These are phyloP conservation scores for Amphilophus citrinellus DNA, from an alignment of 2,113 vertebrate genomes.

Conservation along the genomic window DNA sequence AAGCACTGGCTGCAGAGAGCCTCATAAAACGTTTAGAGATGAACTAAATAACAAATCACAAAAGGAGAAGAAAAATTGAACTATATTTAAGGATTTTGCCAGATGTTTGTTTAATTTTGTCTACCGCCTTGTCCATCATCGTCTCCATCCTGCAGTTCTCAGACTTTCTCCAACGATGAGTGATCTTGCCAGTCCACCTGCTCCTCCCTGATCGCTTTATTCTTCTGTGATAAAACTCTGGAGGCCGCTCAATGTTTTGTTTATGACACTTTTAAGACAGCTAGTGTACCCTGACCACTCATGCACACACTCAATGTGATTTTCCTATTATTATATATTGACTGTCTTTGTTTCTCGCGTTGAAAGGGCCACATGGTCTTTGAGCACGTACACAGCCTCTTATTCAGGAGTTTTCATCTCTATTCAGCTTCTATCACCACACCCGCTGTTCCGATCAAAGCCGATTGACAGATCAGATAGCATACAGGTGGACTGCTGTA, in stretches of 20 bases:
- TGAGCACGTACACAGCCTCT: conserved; percentile 10
- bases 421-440: conserved; percentile 8
- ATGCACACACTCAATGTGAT: conserved; percentile 15
- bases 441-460: conserved; percentile 17
- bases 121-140: conserved; percentile 4
- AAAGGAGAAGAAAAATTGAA: neutral
- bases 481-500: neutral
- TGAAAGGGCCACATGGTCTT: conserved; percentile 30
- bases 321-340: conserved; percentile 3
- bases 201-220: conserved; percentile 48
- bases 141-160: neutral
- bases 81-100: neutral
- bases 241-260: neutral
- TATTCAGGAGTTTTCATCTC: conserved; percentile 10
- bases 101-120: conserved; percentile 6
- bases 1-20: neutral
- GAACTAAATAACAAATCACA: neutral
- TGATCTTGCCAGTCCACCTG: conserved; percentile 49
- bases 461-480: conserved; percentile 40
- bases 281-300: conserved; percentile 30
- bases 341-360: conserved; percentile 16
- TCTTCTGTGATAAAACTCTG: neutral
- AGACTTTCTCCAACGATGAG: conserved; percentile 3
- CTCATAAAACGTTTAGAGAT: neutral
- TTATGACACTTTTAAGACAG: neutral